phyloP scores from a whole-genome alignment of 2,113 vertebrate genomes.

The Willisornis vidua region DNA sequence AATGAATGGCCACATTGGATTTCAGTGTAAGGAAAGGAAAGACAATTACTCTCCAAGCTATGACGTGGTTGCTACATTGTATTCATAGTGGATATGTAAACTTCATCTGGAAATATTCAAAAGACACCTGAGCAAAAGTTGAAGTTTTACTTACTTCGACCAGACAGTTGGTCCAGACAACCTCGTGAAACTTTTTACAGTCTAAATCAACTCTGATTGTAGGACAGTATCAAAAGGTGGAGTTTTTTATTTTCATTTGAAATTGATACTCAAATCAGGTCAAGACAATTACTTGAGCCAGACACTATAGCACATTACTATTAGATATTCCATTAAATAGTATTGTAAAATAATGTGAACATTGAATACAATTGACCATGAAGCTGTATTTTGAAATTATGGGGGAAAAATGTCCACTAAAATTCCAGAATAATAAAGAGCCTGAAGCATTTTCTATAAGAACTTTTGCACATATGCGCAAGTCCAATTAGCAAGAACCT shows the following conservation, averaged over 20 bases:
- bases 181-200: not conserved
- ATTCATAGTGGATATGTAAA: not conserved
- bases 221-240: not conserved
- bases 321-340: not conserved
- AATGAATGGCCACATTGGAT: not conserved
- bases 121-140: not conserved
- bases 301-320: not conserved
- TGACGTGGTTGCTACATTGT: not conserved
- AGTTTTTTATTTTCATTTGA: not conserved
- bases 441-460: not conserved
- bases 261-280: not conserved
- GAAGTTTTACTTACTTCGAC: not conserved
- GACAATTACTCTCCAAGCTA: not conserved
- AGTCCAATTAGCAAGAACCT: not conserved
- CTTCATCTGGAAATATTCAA: not conserved
- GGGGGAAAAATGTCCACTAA: fast-evolving
- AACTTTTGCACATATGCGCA: not conserved
- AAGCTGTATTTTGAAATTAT: not conserved
- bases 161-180: fast-evolving
- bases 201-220: not conserved
- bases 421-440: not conserved
- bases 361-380: not conserved
- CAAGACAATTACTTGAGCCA: not conserved
- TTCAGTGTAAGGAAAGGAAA: not conserved
- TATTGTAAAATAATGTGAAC: not conserved